These are phyloP conservation scores for Apodemia zela DNA, from an alignment of 2,888 invertebrate species.

Conservation along the genomic window DNA sequence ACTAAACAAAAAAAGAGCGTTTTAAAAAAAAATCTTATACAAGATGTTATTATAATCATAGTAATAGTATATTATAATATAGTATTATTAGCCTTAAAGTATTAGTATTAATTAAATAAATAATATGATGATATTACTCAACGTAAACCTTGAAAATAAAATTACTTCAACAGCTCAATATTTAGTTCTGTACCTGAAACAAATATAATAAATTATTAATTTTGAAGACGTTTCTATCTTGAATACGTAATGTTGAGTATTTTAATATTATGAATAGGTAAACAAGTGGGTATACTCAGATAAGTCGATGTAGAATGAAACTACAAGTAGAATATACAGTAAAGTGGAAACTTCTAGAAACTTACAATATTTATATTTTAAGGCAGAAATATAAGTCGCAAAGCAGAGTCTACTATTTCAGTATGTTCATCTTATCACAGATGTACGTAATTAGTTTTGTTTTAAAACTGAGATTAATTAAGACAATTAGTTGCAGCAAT, in stretches of 20 bases:
- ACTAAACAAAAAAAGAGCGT: too few species aligned
- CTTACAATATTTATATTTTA: background rate
- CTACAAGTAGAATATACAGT: background rate
- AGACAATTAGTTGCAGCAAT: too few species aligned
- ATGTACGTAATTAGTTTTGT: constrained; percentile 9
- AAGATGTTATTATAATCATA: too few species aligned
- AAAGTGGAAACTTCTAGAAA: background rate
- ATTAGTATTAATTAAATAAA: too few species aligned
- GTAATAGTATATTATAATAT: too few species aligned
- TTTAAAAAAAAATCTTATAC: too few species aligned
- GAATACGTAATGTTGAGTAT: background rate
- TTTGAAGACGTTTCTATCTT: background rate
- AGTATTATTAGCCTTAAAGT: too few species aligned
- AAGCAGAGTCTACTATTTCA: background rate
- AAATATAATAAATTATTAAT: background rate
- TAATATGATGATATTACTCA: background rate
- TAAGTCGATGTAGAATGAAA: too few species aligned
- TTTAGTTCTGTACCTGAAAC: constrained; percentile 7
- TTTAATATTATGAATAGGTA: background rate
- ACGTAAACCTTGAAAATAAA: background rate
- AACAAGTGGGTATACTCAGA: background rate
- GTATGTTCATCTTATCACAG: constrained; percentile 9
- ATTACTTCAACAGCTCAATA: background rate
- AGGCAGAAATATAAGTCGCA: background rate
- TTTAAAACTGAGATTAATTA: constrained; percentile 9